These are phyloP conservation scores for Microcebus griseorufus DNA, from an alignment of 2,113 vertebrate genomes.

Conservation along the genomic window DNA sequence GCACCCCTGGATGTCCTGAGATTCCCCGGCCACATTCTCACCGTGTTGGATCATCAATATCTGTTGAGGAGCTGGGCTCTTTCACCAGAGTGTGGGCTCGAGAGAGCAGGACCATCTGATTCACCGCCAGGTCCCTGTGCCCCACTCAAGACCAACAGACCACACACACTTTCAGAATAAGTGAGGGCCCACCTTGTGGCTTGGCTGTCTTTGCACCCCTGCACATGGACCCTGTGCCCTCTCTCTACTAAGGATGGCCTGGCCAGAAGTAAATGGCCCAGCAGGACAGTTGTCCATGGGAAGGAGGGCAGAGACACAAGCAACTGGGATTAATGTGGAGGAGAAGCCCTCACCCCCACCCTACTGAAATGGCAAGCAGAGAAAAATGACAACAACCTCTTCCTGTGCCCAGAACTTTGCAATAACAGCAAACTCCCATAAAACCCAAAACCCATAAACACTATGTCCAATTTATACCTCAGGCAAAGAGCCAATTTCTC, in stretches of 20 bases:
- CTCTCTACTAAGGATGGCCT: background rate
- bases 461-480: background rate
- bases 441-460: background rate
- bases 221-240: accelerated
- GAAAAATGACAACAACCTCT: background rate
- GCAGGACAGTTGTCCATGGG: background rate
- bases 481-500: background rate
- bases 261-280: background rate
- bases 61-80: background rate
- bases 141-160: too few species aligned
- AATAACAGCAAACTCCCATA: background rate
- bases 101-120: background rate
- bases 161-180: accelerated
- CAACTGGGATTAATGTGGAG: too few species aligned
- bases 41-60: background rate
- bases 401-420: background rate
- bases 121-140: too few species aligned
- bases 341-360: background rate
- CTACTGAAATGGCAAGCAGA: background rate
- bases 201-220: background rate
- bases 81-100: background rate
- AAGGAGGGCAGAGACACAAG: background rate
- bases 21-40: background rate
- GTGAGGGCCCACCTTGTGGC: accelerated
- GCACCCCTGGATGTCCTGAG: accelerated